Conservation (phyloP, 2,888 invertebrate species). For the Macrosoma leucophasiata region DNA sequence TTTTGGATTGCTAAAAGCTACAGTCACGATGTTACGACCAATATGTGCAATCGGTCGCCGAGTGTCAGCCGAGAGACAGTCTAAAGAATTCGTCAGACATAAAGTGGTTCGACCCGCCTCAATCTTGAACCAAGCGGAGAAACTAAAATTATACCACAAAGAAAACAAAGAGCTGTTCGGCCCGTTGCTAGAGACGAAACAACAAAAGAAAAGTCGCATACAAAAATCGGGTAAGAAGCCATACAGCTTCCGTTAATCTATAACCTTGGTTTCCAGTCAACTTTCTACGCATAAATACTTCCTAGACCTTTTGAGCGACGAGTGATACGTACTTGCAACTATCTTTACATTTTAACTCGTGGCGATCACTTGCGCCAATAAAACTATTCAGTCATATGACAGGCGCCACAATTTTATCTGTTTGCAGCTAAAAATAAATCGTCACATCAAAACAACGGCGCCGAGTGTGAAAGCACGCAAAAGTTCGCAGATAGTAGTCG, state of each 20-base stretch:
- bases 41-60: slow-evolving; percentile 43
- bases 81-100: slow-evolving; percentile 50
- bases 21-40: slow-evolving; percentile 50
- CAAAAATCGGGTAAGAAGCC: slow-evolving; percentile 55
- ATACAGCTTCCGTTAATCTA: slow-evolving; percentile 35
- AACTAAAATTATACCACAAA: slow-evolving; percentile 60
- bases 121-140: slow-evolving; percentile 59
- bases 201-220: slow-evolving; percentile 54
- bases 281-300: too few relatives aligned
- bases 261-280: too few relatives aligned
- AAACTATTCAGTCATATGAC: too few relatives aligned
- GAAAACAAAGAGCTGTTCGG: slow-evolving; percentile 72
- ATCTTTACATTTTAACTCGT: too few relatives aligned
- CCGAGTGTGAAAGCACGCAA: slow-evolving; percentile 40
- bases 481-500: slow-evolving; percentile 35
- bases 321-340: too few relatives aligned
- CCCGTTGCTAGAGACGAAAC: slow-evolving; percentile 62
- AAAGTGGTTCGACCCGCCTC: slow-evolving; percentile 62
- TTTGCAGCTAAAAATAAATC: slow-evolving; percentile 65
- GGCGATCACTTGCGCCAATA: too few relatives aligned
- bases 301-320: too few relatives aligned
- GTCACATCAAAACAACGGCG: slow-evolving; percentile 59
- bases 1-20: too few relatives aligned
- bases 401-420: slow-evolving; percentile 48
- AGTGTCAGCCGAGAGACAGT: slow-evolving; percentile 39